Conservation (phyloP, 30 jellyfish, hydroid and myxozoan genomes). For the Chrysaora quinquecirrha region DNA sequence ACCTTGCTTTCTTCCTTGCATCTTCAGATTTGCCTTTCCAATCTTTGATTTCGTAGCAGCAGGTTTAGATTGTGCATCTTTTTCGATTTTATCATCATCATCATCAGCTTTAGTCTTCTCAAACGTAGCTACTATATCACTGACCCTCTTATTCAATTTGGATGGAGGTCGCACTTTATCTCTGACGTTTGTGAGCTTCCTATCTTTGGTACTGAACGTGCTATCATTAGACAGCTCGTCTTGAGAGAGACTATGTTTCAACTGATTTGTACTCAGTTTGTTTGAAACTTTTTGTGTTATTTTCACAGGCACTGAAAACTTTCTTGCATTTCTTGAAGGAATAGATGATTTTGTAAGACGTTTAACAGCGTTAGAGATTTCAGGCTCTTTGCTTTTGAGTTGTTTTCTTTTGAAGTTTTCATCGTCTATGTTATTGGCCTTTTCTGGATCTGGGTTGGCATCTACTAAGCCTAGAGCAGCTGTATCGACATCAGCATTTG, state of each 20-base stretch:
- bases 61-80: too few relatives aligned
- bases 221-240: not conserved
- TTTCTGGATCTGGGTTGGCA: too few relatives aligned
- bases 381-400: too few relatives aligned
- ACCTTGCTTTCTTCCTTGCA: too few relatives aligned
- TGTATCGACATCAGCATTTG: not conserved
- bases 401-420: too few relatives aligned
- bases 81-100: not conserved
- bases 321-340: not conserved
- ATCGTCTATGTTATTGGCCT: too few relatives aligned
- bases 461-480: too few relatives aligned
- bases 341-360: too few relatives aligned
- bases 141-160: constrained; percentile 53
- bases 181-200: too few relatives aligned
- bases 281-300: not conserved
- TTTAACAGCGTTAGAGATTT: too few relatives aligned
- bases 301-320: not conserved
- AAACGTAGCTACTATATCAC: constrained; percentile 72
- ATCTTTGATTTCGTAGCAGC: too few relatives aligned
- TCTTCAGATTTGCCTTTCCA: too few relatives aligned
- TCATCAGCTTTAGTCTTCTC: constrained; percentile 47
- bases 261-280: not conserved
- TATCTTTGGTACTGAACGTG: not conserved
- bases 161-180: constrained; percentile 44
- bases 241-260: not conserved